Percentiles rank a stretch among this genome's conserved stretches.
phyloP scores from a whole-genome alignment of 2,888 invertebrate genomes.

The Chloroclystis v-ata region DNA sequence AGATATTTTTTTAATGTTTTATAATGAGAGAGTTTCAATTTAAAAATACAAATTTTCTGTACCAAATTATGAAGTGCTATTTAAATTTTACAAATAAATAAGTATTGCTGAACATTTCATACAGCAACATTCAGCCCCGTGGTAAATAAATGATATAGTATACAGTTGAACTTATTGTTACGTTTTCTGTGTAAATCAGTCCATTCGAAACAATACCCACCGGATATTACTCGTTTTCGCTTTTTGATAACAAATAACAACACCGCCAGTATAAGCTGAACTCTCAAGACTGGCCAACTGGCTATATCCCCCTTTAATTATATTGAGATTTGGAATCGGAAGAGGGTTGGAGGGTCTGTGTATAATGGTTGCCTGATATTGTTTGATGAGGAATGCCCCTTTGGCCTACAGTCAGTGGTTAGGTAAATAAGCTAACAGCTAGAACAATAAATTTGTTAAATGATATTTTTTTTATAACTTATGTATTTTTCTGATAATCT shows the following conservation, averaged over 20 bases:
- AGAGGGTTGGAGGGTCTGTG: slow-evolving; percentile 16
- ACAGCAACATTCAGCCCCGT: too few relatives aligned
- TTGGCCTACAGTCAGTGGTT: slow-evolving; percentile 27
- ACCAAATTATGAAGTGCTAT: too few relatives aligned
- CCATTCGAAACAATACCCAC: slow-evolving; percentile 59
- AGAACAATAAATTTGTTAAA: neutral
- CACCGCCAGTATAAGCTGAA: slow-evolving; percentile 38
- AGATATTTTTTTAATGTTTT: too few relatives aligned
- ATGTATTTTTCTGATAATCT: too few relatives aligned
- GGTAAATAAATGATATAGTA: too few relatives aligned
- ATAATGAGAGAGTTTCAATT: too few relatives aligned
- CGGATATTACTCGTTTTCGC: slow-evolving; percentile 73
- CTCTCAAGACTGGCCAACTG: slow-evolving; percentile 22
- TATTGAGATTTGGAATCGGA: slow-evolving; percentile 21
- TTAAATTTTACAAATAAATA: too few relatives aligned
- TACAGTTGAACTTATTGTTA: too few relatives aligned
- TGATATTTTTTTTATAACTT: too few relatives aligned
- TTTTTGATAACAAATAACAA: slow-evolving; percentile 62
- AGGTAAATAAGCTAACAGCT: neutral
- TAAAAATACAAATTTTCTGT: too few relatives aligned
- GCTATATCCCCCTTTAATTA: slow-evolving; percentile 19
- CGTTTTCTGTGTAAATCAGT: slow-evolving; percentile 3
- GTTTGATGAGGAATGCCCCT: slow-evolving; percentile 52
- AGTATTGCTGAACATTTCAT: too few relatives aligned
- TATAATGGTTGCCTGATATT: slow-evolving; percentile 32